phyloP scores from a whole-genome alignment of 2,888 invertebrate genomes.

The Xylota segnis region DNA sequence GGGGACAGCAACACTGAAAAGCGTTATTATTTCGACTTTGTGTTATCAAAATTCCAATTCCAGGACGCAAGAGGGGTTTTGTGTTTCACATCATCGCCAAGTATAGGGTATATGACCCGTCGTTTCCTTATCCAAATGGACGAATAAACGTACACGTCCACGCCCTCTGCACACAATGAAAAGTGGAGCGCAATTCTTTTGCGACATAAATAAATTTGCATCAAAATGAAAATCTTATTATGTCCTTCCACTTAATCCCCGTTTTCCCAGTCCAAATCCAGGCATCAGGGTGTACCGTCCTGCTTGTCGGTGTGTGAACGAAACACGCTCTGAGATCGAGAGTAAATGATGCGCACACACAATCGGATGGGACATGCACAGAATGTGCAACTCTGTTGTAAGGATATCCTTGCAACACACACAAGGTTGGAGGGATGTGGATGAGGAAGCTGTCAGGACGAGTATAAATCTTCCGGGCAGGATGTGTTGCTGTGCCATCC shows the following conservation, averaged over 20 bases:
- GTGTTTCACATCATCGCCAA: neutral
- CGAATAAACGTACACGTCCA: constrained; percentile 55
- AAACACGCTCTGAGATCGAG: constrained; percentile 54
- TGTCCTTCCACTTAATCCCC: constrained; percentile 70
- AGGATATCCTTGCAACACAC: constrained; percentile 15
- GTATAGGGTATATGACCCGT: constrained; percentile 1
- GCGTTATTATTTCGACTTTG: constrained; percentile 52
- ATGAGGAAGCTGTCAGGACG: constrained; percentile 67
- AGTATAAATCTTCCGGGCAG: constrained; percentile 69
- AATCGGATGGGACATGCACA: constrained; percentile 71
- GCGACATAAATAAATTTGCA: constrained; percentile 76
- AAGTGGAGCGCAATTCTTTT: constrained; percentile 65
- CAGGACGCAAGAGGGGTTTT: constrained; percentile 5
- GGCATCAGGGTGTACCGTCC: neutral
- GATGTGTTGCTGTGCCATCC: constrained; percentile 65
- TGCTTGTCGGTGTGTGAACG: constrained; percentile 16
- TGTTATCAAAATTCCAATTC: constrained; percentile 62
- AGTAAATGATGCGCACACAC: constrained; percentile 74
- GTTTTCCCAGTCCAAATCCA: constrained; percentile 18
- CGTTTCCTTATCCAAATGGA: constrained; percentile 36
- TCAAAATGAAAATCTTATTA: constrained; percentile 75
- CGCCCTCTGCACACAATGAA: constrained; percentile 48
- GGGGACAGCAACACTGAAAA: neutral
- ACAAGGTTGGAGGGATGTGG: constrained; percentile 25
- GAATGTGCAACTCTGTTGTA: constrained; percentile 61